A percentile compares a stretch with the other conserved stretches of the same genome.
phyloP scores from a whole-genome alignment of 2,113 vertebrate species.

The Ascaphus truei region DNA sequence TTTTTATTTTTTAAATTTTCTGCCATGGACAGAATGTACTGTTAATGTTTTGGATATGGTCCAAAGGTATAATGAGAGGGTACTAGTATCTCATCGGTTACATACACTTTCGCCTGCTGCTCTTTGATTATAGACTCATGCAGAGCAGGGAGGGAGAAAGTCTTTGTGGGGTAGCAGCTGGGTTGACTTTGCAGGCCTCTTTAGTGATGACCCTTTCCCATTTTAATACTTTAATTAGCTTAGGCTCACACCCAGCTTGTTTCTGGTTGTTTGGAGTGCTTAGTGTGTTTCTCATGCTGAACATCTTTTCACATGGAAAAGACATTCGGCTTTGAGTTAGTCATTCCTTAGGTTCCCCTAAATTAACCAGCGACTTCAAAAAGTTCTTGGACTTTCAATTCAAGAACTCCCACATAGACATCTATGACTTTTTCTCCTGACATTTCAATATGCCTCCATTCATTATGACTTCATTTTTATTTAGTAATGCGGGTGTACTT shows the following conservation, averaged over 20 bases:
- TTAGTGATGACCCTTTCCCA: slow-evolving; percentile 24
- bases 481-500: background rate
- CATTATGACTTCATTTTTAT: background rate
- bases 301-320: slow-evolving; percentile 31
- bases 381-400: background rate
- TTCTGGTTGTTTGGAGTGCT: slow-evolving; percentile 28
- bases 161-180: slow-evolving; percentile 30
- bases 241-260: slow-evolving; percentile 35
- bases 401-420: background rate
- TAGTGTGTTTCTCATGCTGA: slow-evolving; percentile 20
- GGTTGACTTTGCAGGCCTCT: slow-evolving; percentile 20
- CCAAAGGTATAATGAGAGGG: too few species aligned
- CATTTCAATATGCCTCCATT: background rate
- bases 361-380: slow-evolving; percentile 29
- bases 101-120: slow-evolving; percentile 16
- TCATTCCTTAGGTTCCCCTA: slow-evolving; percentile 3
- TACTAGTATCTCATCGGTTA: slow-evolving; percentile 6
- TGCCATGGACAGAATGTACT: too few species aligned
- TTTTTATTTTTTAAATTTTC: too few species aligned
- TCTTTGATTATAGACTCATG: slow-evolving; percentile 18
- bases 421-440: slow-evolving; percentile 13
- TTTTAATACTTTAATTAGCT: slow-evolving; percentile 33
- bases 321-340: slow-evolving; percentile 17
- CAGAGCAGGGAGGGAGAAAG: slow-evolving; percentile 20
- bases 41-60: too few species aligned